Evolutionary conservation across 1,140 invertebrate species (phyloP), one percentile per base, ranked within the genome.

Genomic region (Drosophila truncata): DNA sequence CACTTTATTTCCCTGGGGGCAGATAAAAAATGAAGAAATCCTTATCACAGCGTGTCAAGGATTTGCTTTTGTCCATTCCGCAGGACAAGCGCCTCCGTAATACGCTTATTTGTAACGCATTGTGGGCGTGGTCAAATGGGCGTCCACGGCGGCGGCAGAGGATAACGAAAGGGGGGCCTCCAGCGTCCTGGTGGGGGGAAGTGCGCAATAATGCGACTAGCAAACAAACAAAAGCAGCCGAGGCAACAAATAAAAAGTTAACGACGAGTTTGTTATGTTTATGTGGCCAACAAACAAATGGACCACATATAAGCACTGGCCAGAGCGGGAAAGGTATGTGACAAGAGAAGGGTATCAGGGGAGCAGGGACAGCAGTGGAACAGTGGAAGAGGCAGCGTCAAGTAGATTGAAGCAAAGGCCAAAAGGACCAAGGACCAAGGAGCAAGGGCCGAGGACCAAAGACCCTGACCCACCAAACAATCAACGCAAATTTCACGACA

Each of bases 21-120:
- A 91, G 88, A 91, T 91, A 91, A 91, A 91, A 91, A 91, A 91
- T 91, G 88, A 91, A 91, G 88, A 91, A 91, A 91, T 91, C 88
- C 88, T 91, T 91, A 91, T 91, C 88, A 91, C 81, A 90, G 88
- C 88, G 88, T 91, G 88, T 91, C 84, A 91, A 91, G 87, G 87
- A 91, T 91, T 90, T 90, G 85, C 85, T 90, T 87, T 90, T 91
- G 85, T 90, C 85, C 85, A 90, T 90, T 81, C 71, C 82, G 54
- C 66, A 90, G 85, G 82, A 90, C 86, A 90, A 80, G 78, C 85
- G 64, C 70, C 70, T 71, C 78, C 82, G 91, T 90, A 90, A 90
- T 90, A 90, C 85, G 85, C 85, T 90, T 90, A 90, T 90, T 90
- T 90, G 85, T 90, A 90, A 85, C 85, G 86, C 85, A 77, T 82